phyloP scores from a whole-genome alignment of 2,797 vertebrate species.

The Gallinago solitaria region DNA sequence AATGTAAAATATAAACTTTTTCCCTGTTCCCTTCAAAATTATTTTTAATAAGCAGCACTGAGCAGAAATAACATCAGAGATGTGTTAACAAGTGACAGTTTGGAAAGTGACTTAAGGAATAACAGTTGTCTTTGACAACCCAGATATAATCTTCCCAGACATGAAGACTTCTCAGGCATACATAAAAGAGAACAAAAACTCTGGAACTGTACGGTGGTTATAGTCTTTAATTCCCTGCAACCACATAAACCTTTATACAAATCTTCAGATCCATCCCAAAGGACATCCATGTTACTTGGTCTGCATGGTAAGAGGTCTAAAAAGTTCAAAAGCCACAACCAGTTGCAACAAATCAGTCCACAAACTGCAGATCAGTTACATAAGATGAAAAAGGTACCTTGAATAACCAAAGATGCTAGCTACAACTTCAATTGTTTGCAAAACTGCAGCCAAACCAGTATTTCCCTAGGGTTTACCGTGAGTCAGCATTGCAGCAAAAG shows the following conservation, averaged over 20 bases:
- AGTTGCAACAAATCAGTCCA: background rate
- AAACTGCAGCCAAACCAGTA: background rate
- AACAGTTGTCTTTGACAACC: background rate
- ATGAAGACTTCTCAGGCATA: background rate
- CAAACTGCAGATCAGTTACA: background rate
- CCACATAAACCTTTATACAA: background rate
- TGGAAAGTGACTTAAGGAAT: background rate
- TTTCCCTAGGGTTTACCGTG: background rate
- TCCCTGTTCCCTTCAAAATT: background rate
- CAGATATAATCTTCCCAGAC: background rate
- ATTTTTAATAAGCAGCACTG: background rate
- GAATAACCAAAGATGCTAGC: background rate
- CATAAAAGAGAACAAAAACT: background rate
- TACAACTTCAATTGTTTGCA: background rate
- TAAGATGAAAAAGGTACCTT: background rate
- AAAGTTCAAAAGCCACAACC: background rate
- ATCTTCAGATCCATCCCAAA: background rate
- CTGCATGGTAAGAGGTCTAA: background rate
- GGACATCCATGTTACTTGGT: rapidly evolving
- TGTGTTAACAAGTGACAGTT: background rate
- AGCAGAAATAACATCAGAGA: background rate
- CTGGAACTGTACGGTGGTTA: background rate
- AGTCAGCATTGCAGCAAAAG: background rate
- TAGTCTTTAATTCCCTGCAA: background rate
- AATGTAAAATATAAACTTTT: background rate